A percentile compares a stretch with the other conserved stretches of the same genome.
These are phyloP conservation scores for Peromyscus attwateri DNA, from an alignment of 2,797 vertebrate genomes.

Conservation along the genomic window DNA sequence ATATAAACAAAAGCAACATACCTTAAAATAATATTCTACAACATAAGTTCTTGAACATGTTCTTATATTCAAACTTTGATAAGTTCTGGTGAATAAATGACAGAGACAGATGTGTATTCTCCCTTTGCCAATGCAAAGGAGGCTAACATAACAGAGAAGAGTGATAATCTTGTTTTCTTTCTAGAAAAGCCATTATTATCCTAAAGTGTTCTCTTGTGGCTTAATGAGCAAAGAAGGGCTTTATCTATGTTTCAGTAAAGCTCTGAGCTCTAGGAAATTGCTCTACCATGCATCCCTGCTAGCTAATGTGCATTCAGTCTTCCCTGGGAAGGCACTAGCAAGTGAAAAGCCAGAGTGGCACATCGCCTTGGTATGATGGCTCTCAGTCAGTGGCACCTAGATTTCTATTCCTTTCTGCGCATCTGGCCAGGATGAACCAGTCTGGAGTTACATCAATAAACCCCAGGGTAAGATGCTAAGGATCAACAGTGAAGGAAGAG, in stretches of 20 bases:
- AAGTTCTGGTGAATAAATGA: constrained; percentile 21
- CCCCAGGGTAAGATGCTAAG: background rate
- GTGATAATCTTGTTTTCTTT: constrained; percentile 31
- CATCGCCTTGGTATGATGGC: background rate
- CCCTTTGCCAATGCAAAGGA: constrained; percentile 44
- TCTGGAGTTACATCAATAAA: background rate
- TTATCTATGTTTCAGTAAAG: background rate
- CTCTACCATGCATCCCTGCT: background rate
- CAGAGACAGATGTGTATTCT: background rate
- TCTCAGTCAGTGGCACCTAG: background rate
- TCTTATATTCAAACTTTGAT: constrained; percentile 32
- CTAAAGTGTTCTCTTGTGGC: background rate
- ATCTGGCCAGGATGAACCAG: background rate
- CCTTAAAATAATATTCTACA: background rate
- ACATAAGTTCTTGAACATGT: background rate
- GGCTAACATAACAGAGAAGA: background rate
- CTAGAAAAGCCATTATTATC: background rate
- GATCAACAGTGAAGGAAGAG: background rate
- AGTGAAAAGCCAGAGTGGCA: background rate
- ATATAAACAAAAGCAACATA: too few relatives aligned
- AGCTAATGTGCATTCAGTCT: background rate
- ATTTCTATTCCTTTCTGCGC: background rate
- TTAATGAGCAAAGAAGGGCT: constrained; percentile 10
- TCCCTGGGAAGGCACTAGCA: background rate
- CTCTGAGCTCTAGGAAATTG: background rate